These are phyloP conservation scores for Andrena camellia DNA, from an alignment of 2,888 invertebrate genomes.

Conservation along the genomic window DNA sequence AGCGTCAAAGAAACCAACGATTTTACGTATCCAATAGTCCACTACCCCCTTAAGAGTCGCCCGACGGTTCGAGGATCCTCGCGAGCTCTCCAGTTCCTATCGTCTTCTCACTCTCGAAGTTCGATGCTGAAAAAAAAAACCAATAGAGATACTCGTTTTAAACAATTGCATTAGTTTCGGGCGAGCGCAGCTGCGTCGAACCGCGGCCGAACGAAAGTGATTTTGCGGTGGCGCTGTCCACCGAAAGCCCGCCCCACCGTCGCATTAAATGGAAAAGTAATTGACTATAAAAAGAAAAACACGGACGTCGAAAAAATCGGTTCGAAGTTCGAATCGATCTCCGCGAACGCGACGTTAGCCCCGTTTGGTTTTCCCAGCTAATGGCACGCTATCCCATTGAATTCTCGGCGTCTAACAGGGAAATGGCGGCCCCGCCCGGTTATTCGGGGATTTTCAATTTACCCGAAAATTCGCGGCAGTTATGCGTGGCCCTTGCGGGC, in stretches of 20 bases:
- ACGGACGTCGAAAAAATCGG: constrained; percentile 40
- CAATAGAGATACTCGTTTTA: constrained; percentile 8
- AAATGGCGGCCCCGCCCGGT: neutral
- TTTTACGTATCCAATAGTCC: no score
- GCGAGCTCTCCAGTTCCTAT: neutral
- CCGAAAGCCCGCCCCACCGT: constrained; percentile 2
- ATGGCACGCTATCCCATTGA: neutral
- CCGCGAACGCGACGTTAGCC: neutral
- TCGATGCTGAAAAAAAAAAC: neutral
- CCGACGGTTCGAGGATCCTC: neutral
- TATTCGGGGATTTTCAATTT: constrained; percentile 7
- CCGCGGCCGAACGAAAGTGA: constrained; percentile 39
- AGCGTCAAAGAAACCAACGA: no score
- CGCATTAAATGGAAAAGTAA: constrained; percentile 66
- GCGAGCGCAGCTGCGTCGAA: constrained; percentile 29
- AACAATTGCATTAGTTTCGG: constrained; percentile 41
- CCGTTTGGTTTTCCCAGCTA: neutral
- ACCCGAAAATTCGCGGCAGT: constrained; percentile 4
- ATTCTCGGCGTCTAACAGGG: neutral
- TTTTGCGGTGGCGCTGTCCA: constrained; percentile 18
- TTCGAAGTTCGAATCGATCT: constrained; percentile 9
- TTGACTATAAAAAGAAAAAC: constrained; percentile 68
- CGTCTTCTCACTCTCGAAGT: neutral
- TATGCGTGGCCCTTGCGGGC: neutral
- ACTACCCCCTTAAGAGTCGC: neutral